phyloP scores from a whole-genome alignment of 2,113 vertebrate genomes.

The Grus americana region DNA sequence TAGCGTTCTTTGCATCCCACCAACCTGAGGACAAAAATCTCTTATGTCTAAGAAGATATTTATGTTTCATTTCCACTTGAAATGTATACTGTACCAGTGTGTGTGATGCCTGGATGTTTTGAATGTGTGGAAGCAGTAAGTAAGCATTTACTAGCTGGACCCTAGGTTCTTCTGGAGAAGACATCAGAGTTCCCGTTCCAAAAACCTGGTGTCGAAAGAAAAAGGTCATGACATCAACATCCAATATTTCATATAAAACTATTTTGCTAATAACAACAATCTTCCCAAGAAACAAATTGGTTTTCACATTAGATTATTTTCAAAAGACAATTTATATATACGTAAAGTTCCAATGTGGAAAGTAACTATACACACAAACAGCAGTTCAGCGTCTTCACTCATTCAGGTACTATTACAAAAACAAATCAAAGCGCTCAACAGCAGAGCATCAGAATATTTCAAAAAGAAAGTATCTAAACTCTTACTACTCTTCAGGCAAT shows the following conservation, averaged over 20 bases:
- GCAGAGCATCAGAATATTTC: background rate
- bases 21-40: background rate
- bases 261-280: background rate
- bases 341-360: background rate
- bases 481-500: background rate
- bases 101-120: slow-evolving; percentile 89
- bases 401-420: background rate
- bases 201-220: slow-evolving; percentile 80
- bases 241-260: background rate
- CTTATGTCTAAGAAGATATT: background rate
- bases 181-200: slow-evolving; percentile 81
- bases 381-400: background rate
- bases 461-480: background rate
- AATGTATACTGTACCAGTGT: slow-evolving; percentile 83
- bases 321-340: background rate
- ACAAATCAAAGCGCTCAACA: background rate
- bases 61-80: background rate
- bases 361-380: background rate
- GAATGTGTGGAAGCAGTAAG: slow-evolving; percentile 89
- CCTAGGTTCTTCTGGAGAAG: slow-evolving; percentile 77
- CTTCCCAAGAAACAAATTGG: background rate
- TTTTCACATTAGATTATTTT: background rate
- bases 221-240: background rate
- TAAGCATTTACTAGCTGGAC: slow-evolving; percentile 76
- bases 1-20: background rate